phyloP scores from a whole-genome alignment of 1,140 invertebrate species.

The Nixonia krombeini region DNA sequence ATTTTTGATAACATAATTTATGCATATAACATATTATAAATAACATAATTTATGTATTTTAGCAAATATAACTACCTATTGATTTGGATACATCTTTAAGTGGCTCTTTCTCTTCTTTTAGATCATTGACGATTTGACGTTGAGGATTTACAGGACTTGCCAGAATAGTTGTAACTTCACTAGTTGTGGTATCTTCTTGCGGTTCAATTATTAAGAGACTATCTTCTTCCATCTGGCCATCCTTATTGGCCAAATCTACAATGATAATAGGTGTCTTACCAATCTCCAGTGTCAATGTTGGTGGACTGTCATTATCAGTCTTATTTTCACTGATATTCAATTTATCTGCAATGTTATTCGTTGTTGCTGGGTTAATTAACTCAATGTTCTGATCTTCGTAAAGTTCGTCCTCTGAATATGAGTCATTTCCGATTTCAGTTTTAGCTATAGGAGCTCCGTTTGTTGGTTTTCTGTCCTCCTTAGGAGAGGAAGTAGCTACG shows the following conservation, averaged over 20 bases:
- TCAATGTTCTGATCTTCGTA: constrained; percentile 58
- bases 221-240: constrained; percentile 74
- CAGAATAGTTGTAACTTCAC: constrained; percentile 72
- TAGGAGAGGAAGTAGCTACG: constrained; percentile 30
- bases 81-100: constrained; percentile 5
- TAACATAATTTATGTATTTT: too few relatives aligned
- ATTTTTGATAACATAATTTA: too few relatives aligned
- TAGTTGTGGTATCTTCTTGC: constrained; percentile 74
- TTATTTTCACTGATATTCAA: constrained; percentile 25
- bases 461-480: background rate
- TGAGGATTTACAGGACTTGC: constrained; percentile 72
- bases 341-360: constrained; percentile 60
- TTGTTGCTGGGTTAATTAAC: constrained; percentile 61
- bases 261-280: constrained; percentile 19
- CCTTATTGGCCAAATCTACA: constrained; percentile 41
- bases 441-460: constrained; percentile 62
- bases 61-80: background rate
- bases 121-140: constrained; percentile 1
- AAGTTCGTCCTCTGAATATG: constrained; percentile 58
- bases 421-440: constrained; percentile 61
- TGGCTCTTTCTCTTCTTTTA: background rate
- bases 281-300: constrained; percentile 4
- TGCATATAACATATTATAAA: too few relatives aligned
- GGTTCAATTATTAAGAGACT: constrained; percentile 72
- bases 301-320: constrained; percentile 4